Evolutionary conservation across 2,888 invertebrate genomes (phyloP).

Genomic region (Gryllus longicercus): DNA sequence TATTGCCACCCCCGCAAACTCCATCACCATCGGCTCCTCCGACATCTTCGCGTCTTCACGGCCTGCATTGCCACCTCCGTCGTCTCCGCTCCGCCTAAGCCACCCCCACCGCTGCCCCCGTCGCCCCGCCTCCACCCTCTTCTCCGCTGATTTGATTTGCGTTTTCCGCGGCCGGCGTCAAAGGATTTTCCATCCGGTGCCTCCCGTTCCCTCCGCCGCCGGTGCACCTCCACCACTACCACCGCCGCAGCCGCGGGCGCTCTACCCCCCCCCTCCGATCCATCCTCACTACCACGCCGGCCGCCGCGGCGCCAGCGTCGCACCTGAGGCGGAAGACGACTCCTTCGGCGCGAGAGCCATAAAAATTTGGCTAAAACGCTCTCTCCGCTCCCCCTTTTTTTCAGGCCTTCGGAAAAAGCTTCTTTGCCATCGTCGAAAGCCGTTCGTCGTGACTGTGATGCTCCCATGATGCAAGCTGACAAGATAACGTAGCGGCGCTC

Average conservation of each 20-base stretch:
- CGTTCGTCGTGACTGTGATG: too few relatives aligned
- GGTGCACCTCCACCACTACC: background rate
- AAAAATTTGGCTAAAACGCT: too few relatives aligned
- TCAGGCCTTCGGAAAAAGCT: too few relatives aligned
- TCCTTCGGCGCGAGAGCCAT: too few relatives aligned
- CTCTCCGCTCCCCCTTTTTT: too few relatives aligned
- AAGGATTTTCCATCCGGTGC: background rate
- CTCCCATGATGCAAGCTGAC: too few relatives aligned
- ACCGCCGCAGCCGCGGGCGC: background rate
- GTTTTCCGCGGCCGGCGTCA: constrained; percentile 1
- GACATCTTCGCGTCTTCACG: background rate
- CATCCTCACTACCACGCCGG: background rate
- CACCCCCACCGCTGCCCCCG: background rate
- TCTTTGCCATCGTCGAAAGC: too few relatives aligned
- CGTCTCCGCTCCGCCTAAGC: background rate
- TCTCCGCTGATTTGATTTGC: constrained; percentile 6
- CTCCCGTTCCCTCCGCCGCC: background rate
- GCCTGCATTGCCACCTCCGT: background rate
- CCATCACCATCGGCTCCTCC: too few relatives aligned
- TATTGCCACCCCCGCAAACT: background rate
- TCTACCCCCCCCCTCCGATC: background rate
- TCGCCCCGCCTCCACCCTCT: background rate
- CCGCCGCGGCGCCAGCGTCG: background rate
- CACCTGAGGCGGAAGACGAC: background rate
- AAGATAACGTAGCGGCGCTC: too few relatives aligned